Conservation (phyloP, 2,888 invertebrate species). For the Drymonia ruficornis region DNA sequence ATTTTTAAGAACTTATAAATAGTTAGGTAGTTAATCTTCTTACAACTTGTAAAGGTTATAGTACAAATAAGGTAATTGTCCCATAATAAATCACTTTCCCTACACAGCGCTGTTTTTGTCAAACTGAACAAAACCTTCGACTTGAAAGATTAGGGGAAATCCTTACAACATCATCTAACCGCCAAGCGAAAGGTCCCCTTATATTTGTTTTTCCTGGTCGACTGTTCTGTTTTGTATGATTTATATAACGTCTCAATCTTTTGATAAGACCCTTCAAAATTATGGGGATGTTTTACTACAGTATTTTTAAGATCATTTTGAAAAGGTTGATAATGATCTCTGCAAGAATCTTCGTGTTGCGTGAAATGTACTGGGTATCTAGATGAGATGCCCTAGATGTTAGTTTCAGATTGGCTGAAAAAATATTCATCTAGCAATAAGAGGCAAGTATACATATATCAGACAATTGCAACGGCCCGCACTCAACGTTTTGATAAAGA, state of each 20-base stretch:
- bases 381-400: background rate
- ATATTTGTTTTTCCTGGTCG: constrained; percentile 4
- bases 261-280: background rate
- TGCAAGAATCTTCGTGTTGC: too few relatives aligned
- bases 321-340: too few relatives aligned
- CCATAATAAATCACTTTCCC: background rate
- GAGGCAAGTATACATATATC: constrained; percentile 32
- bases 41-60: background rate
- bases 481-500: constrained; percentile 78
- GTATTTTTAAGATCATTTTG: too few relatives aligned
- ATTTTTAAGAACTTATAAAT: too few relatives aligned
- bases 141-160: constrained; percentile 6
- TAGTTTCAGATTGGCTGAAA: background rate
- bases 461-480: constrained; percentile 50
- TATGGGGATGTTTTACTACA: background rate
- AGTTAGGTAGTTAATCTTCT: too few relatives aligned
- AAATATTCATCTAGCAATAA: constrained; percentile 27
- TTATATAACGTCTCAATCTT: background rate
- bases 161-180: background rate
- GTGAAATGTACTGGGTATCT: background rate
- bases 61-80: constrained; percentile 2
- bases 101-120: constrained; percentile 3
- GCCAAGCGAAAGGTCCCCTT: constrained; percentile 3
- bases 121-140: constrained; percentile 1
- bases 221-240: background rate